Base-by-base conservation (phyloP, 2,797 vertebrate genomes). In the Calcarius lapponicus region DNA sequence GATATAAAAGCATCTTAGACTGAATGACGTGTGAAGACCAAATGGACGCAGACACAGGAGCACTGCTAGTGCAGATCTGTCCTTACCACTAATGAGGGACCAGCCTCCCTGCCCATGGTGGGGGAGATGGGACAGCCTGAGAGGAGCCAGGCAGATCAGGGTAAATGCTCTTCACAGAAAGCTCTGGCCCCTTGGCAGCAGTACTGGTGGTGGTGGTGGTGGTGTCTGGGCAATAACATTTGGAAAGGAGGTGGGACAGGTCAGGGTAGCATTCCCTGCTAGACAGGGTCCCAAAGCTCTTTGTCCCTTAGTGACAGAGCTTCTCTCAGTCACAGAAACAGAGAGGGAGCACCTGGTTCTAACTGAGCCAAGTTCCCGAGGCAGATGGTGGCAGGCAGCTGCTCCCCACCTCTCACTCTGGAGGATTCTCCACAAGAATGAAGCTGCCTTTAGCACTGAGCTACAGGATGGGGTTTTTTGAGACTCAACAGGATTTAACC, bases 221-320 rank as follows among this genome's bases (percentile, higher is more conserved):
- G 22, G 8, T 17, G 13, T 51, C 25, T 0, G 0, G 22, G 3
- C 0, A 6, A 18, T 20, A 26, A 6, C 13, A 2, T 2, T 3
- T 3, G 14, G 2, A 32, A 40, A 43, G 42, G 50, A 66, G 57
- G 6, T 36, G 2, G 1, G 3, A 25, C 3, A 4, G 32, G 8
- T 34, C 4, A 2, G 18, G 7, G 2, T 9, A 70, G 25, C 1
- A 4, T 69, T 78, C 15, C 40, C 32, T 17, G 10, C 4, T 20
- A 34, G 1, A 0, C 2, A 25, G 12, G 21, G 43, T 18, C 47
- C 13, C 2, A 2, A 13, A 21, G 4, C 1, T 3, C 56, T 60
- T 31, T 17, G 32, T 71, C 13, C 48, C 22, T 34, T 58, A 22
- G 16, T 5, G 17, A 24, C 9, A 32, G 24, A 9, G 20, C 14